Percentiles rank a stretch among this genome's conserved stretches.
These are phyloP conservation scores for Trichoplusia ni DNA, from an alignment of 1,140 invertebrate genomes.

Conservation along the genomic window DNA sequence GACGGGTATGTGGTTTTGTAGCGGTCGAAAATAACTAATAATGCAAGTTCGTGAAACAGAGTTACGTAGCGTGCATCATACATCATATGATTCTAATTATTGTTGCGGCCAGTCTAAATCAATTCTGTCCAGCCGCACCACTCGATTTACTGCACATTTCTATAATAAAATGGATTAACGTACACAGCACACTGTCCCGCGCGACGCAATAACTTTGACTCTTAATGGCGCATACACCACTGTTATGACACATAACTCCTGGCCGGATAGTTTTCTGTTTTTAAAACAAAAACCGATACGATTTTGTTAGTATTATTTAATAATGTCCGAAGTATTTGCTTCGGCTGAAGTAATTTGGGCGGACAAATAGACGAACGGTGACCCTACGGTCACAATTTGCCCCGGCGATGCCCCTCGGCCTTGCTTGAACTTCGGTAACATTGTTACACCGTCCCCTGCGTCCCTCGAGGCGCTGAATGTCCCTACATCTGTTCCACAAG, in stretches of 20 bases:
- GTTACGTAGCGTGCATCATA: conserved; percentile 40
- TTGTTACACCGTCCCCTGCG: conserved; percentile 65
- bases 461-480: conserved; percentile 63
- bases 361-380: conserved; percentile 60
- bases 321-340: conserved; percentile 64
- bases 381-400: conserved; percentile 72
- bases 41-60: conserved; percentile 32
- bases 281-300: conserved; percentile 42
- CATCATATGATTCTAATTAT: conserved; percentile 68
- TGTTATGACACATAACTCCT: conserved; percentile 58
- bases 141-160: conserved; percentile 63
- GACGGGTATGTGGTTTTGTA: not conserved
- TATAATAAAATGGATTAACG: conserved; percentile 66
- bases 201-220: conserved; percentile 59
- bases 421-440: conserved; percentile 70
- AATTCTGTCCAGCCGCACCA: conserved; percentile 49
- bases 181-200: conserved; percentile 32
- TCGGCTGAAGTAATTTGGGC: conserved; percentile 60
- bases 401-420: conserved; percentile 57
- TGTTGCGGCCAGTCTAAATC: conserved; percentile 66
- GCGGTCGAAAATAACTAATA: conserved; percentile 19
- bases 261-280: conserved; percentile 41
- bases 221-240: conserved; percentile 56
- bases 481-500: conserved; percentile 65
- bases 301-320: conserved; percentile 58